Percentiles rank a stretch among this genome's conserved stretches.
These are phyloP conservation scores for Periphyllus acericola DNA, from an alignment of 2,888 invertebrate species.

Conservation along the genomic window DNA sequence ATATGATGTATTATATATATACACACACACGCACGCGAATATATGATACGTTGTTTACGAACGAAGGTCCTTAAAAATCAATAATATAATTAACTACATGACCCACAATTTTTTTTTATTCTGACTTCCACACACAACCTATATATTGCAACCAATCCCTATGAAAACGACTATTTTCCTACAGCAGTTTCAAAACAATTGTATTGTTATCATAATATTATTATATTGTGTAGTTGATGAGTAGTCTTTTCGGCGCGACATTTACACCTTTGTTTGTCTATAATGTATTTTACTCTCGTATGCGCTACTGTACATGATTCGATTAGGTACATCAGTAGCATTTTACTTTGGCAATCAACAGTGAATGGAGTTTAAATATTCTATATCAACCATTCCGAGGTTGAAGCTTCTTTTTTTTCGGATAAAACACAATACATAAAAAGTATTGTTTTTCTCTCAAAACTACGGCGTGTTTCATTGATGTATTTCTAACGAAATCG, in stretches of 20 bases:
- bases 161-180: not conserved
- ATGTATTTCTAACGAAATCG: no score
- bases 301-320: not conserved
- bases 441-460: not conserved
- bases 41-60: not conserved
- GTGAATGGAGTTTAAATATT: not conserved
- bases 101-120: slow-evolving; percentile 1
- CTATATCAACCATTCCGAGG: not conserved
- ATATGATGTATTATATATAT: not conserved
- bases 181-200: not conserved
- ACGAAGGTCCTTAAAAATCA: not conserved
- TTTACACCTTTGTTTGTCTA: not conserved
- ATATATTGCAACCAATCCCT: not conserved
- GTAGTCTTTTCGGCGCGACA: not conserved
- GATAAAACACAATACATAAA: not conserved
- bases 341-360: not conserved
- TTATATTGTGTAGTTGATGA: not conserved
- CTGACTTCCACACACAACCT: not conserved
- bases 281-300: not conserved
- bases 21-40: not conserved
- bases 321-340: not conserved
- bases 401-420: not conserved
- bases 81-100: not conserved
- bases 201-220: not conserved
- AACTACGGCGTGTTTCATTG: no score